Conservation (phyloP, 2,113 vertebrate genomes). For the human (Homo sapiens) region DNA sequence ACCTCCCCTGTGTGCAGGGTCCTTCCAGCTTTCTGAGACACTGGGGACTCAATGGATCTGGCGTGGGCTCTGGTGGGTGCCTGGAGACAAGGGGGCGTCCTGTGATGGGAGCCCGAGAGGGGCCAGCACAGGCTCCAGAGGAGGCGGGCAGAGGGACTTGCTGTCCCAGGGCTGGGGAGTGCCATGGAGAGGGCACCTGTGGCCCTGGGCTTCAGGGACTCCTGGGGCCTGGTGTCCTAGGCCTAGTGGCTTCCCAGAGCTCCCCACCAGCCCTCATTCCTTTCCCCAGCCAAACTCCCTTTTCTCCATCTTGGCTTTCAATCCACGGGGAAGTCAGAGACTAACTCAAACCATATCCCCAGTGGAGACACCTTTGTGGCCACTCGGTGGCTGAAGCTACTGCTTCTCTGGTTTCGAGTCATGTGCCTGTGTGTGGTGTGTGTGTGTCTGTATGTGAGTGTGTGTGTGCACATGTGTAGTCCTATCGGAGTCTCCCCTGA, state of each 20-base stretch:
- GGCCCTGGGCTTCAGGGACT: neutral
- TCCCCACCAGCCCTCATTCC: too few species aligned
- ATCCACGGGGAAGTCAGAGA: too few species aligned
- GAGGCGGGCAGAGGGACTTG: neutral
- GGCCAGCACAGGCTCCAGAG: neutral
- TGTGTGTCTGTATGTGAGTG: neutral
- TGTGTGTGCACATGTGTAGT: neutral
- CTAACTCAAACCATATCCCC: neutral
- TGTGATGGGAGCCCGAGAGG: neutral
- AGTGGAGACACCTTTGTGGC: fast-evolving
- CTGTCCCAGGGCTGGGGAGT: neutral
- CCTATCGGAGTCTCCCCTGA: neutral
- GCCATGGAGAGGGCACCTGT: neutral
- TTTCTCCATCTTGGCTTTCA: too few species aligned
- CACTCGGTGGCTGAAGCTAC: neutral
- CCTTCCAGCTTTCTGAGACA: neutral
- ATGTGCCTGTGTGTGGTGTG: neutral
- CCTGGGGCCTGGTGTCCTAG: neutral
- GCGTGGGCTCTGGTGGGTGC: neutral
- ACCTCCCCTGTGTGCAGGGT: too few species aligned
- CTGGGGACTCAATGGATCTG: too few species aligned
- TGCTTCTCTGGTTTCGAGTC: neutral
- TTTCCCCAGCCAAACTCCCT: too few species aligned
- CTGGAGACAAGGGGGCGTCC: neutral
- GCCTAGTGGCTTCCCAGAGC: neutral